A percentile compares a stretch with the other conserved stretches of the same genome.
Evolutionary conservation across 1,140 invertebrate genomes (phyloP).

Genomic region (Bombus pascuorum): DNA sequence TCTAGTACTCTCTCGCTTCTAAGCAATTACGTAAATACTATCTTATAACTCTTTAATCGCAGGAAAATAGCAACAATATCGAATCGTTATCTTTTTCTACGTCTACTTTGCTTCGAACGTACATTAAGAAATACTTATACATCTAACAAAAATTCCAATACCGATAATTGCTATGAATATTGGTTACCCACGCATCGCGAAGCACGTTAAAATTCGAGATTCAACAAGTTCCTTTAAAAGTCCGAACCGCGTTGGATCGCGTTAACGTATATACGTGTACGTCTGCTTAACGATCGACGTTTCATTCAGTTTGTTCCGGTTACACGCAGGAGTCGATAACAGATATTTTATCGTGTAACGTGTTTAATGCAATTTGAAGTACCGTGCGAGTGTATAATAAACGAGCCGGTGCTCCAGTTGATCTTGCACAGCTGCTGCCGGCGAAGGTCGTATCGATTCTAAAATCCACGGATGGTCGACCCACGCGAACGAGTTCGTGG

Average conservation of each 20-base stretch:
- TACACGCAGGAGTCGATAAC: not conserved
- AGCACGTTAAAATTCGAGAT: too few relatives aligned
- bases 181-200: not conserved
- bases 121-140: not conserved
- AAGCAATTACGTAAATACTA: too few relatives aligned
- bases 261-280: not conserved
- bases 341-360: not conserved
- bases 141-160: not conserved
- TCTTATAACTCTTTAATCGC: too few relatives aligned
- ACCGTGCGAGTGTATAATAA: not conserved
- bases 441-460: slow-evolving; percentile 60
- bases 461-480: slow-evolving; percentile 60
- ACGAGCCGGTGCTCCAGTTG: slow-evolving; percentile 43
- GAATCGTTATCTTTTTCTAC: too few relatives aligned
- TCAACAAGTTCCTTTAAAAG: not conserved
- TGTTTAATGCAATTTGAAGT: slow-evolving; percentile 27
- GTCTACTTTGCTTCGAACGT: too few relatives aligned
- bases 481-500: slow-evolving; percentile 57
- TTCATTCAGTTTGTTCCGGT: not conserved
- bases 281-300: not conserved
- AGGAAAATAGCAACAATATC: too few relatives aligned
- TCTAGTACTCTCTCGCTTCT: too few relatives aligned
- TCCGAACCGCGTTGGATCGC: not conserved
- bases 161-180: not conserved
- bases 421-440: slow-evolving; percentile 47